Percentiles rank a stretch among this genome's conserved stretches.
Evolutionary conservation across 1,140 invertebrate genomes (phyloP).

Genomic region (Macrosteles quadrilineatus): DNA sequence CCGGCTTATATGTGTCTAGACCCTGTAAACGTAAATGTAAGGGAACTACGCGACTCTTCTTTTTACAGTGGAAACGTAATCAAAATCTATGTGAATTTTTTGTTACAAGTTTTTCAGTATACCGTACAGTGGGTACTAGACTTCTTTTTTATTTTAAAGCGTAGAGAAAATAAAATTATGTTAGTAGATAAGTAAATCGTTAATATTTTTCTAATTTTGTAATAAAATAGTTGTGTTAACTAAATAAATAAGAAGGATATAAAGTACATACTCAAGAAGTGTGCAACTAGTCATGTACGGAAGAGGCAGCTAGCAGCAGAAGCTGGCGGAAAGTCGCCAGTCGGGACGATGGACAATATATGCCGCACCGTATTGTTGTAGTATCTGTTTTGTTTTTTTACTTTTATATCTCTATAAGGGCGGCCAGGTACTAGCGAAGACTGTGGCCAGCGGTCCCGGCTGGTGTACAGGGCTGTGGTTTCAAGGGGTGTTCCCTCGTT

Average conservation of each 20-base stretch:
- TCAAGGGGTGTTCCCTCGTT: background rate
- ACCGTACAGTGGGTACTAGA: background rate
- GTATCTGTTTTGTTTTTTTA: no score
- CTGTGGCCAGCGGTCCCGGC: background rate
- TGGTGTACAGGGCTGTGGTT: background rate
- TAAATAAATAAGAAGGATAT: constrained; percentile 30
- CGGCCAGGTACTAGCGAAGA: background rate
- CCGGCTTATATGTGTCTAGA: constrained; percentile 3
- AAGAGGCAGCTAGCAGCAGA: background rate
- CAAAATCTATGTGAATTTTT: no score
- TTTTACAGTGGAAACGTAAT: background rate
- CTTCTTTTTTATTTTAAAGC: background rate
- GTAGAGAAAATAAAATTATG: constrained; percentile 25
- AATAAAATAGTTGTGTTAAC: constrained; percentile 32
- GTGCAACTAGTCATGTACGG: constrained; percentile 27
- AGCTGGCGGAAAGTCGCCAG: no score
- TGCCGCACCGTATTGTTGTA: no score
- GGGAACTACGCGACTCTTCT: background rate
- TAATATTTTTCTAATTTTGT: constrained; percentile 33
- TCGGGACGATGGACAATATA: no score
- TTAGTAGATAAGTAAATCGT: constrained; percentile 31
- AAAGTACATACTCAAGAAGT: constrained; percentile 29
- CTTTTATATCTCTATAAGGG: no score
- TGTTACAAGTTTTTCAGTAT: background rate
- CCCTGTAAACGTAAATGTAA: background rate